Evolutionary conservation across 2,113 vertebrate genomes (phyloP), one percentile per base, ranked within the genome.

Genomic region (Gambusia affinis): DNA sequence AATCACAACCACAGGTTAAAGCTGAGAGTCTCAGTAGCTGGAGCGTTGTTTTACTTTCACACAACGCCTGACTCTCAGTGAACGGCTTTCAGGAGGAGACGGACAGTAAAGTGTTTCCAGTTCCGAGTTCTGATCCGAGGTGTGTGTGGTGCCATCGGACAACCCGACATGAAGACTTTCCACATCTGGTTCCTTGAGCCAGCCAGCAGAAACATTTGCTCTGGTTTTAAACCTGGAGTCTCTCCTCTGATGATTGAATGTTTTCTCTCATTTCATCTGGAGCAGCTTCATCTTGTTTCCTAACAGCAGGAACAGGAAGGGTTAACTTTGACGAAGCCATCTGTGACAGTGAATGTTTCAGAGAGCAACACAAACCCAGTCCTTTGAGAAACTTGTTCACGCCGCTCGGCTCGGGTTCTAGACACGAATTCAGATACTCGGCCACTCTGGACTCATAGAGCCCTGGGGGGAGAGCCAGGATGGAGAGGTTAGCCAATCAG

Each of bases 371-470:
- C 94, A 95, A 88, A 99, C 98, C 97, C 6, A 99, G 94, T 83
- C 95, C 97, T 79, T 97, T 96, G 70, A 99, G 93, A 91, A 99
- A 97, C 92, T 89, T 97, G 91, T 98, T 98, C 87, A 99, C 88
- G 4, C 96, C 96, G 24, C 95, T 97, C 29, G 94, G 94, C 84
- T 96, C 97, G 0, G 95, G 90, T 64, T 97, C 97, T 60, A 96
- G 93, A 85, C 95, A 92, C 0, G 95, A 95, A 73, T 96, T 95
- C 92, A 99, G 91, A 91, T 98, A 96, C 78, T 98, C 95, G 8
- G 92, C 91, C 65, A 96, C 96, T 90, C 97, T 94, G 57, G 95
- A 78, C 89, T 99, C 98, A 95, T 99, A 99, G 66, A 99, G 95
- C 60, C 97, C 98, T 99, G 69, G 12, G 64, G 76, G 31, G 66